Percentiles rank a stretch among this genome's conserved stretches.
phyloP scores from a whole-genome alignment of 23 tunicate genomes.

The Halocynthia aurantium region DNA sequence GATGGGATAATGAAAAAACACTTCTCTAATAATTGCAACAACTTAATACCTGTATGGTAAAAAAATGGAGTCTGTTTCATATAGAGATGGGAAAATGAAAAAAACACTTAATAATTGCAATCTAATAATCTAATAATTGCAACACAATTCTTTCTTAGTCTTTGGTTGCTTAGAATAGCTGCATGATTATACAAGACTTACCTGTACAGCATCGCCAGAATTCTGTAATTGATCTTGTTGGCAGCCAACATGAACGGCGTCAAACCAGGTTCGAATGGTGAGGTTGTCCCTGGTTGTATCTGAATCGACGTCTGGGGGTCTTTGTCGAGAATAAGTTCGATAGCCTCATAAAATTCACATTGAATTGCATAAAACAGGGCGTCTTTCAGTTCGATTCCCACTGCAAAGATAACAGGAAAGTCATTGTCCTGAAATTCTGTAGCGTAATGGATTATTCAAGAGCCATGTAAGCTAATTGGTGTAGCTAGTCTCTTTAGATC shows the following conservation, averaged over 20 bases:
- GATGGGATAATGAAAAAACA: too few species aligned
- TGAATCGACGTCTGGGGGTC: conserved; percentile 87
- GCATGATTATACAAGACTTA: background rate
- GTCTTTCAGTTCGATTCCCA: conserved; percentile 53
- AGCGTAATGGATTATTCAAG: too few species aligned
- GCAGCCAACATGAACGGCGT: conserved; percentile 93
- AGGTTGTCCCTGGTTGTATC: conserved; percentile 83
- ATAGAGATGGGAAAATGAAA: too few species aligned
- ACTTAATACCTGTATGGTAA: too few species aligned
- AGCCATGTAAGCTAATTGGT: too few species aligned
- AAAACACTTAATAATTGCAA: too few species aligned
- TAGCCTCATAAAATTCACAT: conserved; percentile 68
- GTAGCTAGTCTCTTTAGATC: too few species aligned
- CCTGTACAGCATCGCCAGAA: conserved; percentile 76
- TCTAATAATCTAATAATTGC: too few species aligned
- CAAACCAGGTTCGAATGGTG: conserved; percentile 95
- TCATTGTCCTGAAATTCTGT: too few species aligned
- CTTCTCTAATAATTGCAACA: too few species aligned
- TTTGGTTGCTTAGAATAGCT: background rate
- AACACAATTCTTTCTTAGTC: too few species aligned
- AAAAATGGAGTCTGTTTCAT: too few species aligned
- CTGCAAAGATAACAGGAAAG: conserved; percentile 23
- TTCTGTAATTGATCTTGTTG: conserved; percentile 88
- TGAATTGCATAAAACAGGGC: conserved; percentile 87
- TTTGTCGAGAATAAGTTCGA: conserved; percentile 79